phyloP scores from a whole-genome alignment of 2,113 vertebrate genomes.

The Brachyhypopomus occidentalis region DNA sequence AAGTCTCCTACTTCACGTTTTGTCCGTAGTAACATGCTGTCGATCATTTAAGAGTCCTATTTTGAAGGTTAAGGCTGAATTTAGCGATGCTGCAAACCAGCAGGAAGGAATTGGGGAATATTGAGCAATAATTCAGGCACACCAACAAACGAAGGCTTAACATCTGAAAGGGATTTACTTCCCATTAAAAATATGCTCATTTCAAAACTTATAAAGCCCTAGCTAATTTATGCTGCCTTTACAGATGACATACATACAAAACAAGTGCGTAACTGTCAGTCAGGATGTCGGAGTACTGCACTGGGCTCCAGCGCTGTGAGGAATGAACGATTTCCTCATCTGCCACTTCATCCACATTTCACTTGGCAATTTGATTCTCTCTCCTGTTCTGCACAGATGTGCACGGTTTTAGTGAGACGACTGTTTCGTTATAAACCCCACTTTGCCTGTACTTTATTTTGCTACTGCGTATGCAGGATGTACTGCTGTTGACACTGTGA shows the following conservation, averaged over 20 bases:
- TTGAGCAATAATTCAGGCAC: not conserved
- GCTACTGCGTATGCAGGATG: not conserved
- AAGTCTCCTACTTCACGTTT: slow-evolving; percentile 14
- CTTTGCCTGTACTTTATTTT: not conserved
- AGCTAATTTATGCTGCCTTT: not conserved
- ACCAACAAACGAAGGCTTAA: slow-evolving; percentile 4
- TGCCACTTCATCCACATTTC: not conserved
- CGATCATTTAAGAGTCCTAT: slow-evolving; percentile 27
- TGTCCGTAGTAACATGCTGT: slow-evolving; percentile 15
- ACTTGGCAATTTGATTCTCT: not conserved
- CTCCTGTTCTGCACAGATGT: not conserved
- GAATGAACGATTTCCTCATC: not conserved
- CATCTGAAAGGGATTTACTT: not conserved
- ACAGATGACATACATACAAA: not conserved
- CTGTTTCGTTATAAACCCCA: not conserved
- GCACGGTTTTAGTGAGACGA: not conserved
- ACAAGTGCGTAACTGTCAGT: not conserved
- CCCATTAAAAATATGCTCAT: not conserved
- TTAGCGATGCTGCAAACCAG: slow-evolving; percentile 3
- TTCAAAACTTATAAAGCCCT: not conserved
- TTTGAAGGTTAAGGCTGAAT: not conserved
- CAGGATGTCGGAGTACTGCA: not conserved
- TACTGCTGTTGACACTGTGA: no score
- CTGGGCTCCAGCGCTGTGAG: not conserved
- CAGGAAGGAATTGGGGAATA: not conserved